These are phyloP conservation scores for Cryptoblepharus egeriae DNA, from an alignment of 2,797 vertebrate genomes.

Conservation along the genomic window DNA sequence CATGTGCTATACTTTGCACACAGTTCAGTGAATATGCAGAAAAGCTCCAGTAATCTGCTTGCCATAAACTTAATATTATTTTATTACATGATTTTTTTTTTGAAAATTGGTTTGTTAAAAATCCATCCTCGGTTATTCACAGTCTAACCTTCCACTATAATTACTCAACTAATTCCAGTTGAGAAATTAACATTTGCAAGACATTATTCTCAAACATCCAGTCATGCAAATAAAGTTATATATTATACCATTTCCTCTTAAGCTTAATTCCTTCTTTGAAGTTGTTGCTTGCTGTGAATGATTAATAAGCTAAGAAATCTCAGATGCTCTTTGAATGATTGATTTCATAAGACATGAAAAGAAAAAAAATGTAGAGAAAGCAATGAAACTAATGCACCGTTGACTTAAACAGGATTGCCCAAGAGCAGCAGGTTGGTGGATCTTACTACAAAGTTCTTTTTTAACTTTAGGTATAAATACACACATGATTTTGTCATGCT, in stretches of 20 bases:
- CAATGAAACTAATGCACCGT: background rate
- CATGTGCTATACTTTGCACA: conserved; percentile 16
- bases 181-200: conserved; percentile 33
- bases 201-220: conserved; percentile 26
- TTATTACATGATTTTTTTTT: background rate
- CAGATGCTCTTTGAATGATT: conserved; percentile 23
- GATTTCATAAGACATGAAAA: conserved; percentile 18
- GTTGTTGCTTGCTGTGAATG: conserved; percentile 26
- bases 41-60: conserved; percentile 14
- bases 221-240: conserved; percentile 31
- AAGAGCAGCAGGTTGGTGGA: background rate
- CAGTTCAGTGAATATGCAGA: conserved; percentile 14
- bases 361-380: conserved; percentile 1
- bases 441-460: background rate
- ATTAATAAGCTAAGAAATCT: conserved; percentile 18
- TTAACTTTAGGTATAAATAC: background rate
- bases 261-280: conserved; percentile 30
- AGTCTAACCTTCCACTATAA: conserved; percentile 23
- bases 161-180: conserved; percentile 30
- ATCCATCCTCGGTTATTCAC: background rate
- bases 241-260: conserved; percentile 32
- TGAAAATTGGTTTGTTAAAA: background rate
- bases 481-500: background rate
- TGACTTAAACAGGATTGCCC: background rate
- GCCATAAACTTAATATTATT: conserved; percentile 25